Evolutionary conservation across 2,888 invertebrate species (phyloP), one percentile per base, ranked within the genome.

Genomic region (Pheosia gnoma): DNA sequence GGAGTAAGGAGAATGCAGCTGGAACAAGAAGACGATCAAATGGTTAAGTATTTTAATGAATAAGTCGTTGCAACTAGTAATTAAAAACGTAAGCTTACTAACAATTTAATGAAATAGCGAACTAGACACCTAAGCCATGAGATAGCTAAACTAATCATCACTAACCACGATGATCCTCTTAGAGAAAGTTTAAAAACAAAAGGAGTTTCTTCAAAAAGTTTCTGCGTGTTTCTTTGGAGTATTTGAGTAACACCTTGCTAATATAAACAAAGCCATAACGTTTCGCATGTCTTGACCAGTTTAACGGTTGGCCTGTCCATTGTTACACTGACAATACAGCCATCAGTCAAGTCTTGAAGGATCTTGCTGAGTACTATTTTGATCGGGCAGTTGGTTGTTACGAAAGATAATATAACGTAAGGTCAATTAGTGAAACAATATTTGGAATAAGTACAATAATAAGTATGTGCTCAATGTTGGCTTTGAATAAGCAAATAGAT

Each of bases 271-370:
- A 75, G 66, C 72, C 72, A 66, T 68, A 55, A 67, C 68, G 72
- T 74, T 71, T 71, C 74, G 60, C 71, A 68, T 71, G 66, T 72
- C 65, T 71, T 65, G 62, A 43, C 61, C 65, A 67, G 72, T 71
- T 65, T 70, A 75, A 78, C 82, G 77, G 80, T 75, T 75, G 74
- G 70, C 70, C 66, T 66, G 73, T 70, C 78, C 73, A 83, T 86
- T 86, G 82, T 85, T 80, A 75, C 53, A 57, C 75, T 77, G 78
- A 84, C 86, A 84, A 84, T 83, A 80, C 81, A 79, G 60, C 66
- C 77, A 83, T 83, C 81, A 78, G 77, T 82, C 80, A 81, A 72
- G 70, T 57, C 67, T 61, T 70, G 75, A 77, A 72, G 75, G 77
- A 75, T 75, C 72, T 75, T 74, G 68, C 68, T 58, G 67, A 1